Evolutionary conservation across 1,140 invertebrate species (phyloP).

Genomic region (Habropoda laboriosa): DNA sequence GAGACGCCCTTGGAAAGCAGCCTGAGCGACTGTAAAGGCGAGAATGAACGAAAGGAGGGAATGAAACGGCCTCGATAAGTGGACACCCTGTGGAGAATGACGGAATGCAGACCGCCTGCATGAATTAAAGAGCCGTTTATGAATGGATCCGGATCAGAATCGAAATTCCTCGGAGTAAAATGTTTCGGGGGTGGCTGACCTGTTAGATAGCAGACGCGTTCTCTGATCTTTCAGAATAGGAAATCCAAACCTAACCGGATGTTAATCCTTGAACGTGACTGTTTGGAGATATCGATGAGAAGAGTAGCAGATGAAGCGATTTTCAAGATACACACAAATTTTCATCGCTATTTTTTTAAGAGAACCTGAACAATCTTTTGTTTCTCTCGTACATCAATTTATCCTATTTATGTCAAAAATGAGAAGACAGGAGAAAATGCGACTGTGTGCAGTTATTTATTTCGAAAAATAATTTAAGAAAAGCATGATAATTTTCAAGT

Average conservation of each 20-base stretch:
- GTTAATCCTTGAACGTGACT: not conserved
- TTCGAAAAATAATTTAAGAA: no score
- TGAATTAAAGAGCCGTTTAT: slow-evolving; percentile 52
- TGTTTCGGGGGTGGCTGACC: slow-evolving; percentile 26
- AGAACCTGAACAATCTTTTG: no score
- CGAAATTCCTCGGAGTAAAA: slow-evolving; percentile 1
- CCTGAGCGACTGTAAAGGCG: slow-evolving; percentile 40
- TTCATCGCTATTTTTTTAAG: no score
- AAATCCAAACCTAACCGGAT: slow-evolving; percentile 51
- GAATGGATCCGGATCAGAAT: slow-evolving; percentile 51
- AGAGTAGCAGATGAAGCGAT: not conserved
- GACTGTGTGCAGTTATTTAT: no score
- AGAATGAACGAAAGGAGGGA: slow-evolving; percentile 53
- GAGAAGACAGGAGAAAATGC: no score
- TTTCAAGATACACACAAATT: no score
- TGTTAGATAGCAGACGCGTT: not conserved
- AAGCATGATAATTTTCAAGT: no score
- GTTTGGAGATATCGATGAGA: not conserved
- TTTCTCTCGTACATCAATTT: no score
- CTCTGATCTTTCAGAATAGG: slow-evolving; percentile 30
- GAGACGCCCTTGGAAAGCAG: slow-evolving; percentile 42
- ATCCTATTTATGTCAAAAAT: no score
- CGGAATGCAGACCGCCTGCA: slow-evolving; percentile 51
- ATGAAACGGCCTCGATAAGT: slow-evolving; percentile 57
- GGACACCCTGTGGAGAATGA: slow-evolving; percentile 55